These are phyloP conservation scores for Sycophila texana DNA, from an alignment of 2,888 invertebrate species.

Conservation along the genomic window DNA sequence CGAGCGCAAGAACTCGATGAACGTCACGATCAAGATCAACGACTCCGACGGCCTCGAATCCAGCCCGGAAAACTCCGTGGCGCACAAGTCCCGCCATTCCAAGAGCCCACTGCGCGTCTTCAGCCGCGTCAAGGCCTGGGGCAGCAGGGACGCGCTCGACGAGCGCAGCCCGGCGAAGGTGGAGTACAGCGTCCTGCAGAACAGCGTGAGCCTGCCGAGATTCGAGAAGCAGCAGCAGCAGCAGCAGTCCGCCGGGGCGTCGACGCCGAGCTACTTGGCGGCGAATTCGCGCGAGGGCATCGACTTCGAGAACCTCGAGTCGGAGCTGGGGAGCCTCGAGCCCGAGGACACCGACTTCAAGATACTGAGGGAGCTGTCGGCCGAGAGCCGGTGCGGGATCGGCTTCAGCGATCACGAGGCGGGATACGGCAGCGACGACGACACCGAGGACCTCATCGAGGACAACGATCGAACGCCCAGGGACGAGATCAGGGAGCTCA, in stretches of 20 bases:
- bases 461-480: conserved; percentile 18
- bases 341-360: conserved; percentile 51
- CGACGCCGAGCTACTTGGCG: conserved; percentile 67
- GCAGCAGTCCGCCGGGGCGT: conserved; percentile 9
- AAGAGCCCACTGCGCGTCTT: conserved; percentile 72
- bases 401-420: conserved; percentile 42
- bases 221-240: conserved; percentile 52
- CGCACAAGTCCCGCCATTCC: conserved; percentile 67
- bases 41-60: conserved; percentile 69
- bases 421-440: conserved; percentile 50
- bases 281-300: conserved; percentile 73
- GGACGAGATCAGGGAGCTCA: background rate
- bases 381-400: conserved; percentile 3
- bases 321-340: conserved; percentile 69
- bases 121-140: conserved; percentile 70
- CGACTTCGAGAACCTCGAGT: conserved; percentile 71
- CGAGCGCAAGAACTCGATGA: conserved; percentile 67
- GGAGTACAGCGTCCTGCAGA: conserved; percentile 68
- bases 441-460: conserved; percentile 52
- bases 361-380: conserved; percentile 37
- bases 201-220: conserved; percentile 66
- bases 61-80: conserved; percentile 70
- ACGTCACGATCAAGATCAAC: conserved; percentile 66
- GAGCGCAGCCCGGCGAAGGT: conserved; percentile 64
- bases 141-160: conserved; percentile 71